phyloP scores from a whole-genome alignment of 2,113 vertebrate species.

The Cyprichromis sp. region DNA sequence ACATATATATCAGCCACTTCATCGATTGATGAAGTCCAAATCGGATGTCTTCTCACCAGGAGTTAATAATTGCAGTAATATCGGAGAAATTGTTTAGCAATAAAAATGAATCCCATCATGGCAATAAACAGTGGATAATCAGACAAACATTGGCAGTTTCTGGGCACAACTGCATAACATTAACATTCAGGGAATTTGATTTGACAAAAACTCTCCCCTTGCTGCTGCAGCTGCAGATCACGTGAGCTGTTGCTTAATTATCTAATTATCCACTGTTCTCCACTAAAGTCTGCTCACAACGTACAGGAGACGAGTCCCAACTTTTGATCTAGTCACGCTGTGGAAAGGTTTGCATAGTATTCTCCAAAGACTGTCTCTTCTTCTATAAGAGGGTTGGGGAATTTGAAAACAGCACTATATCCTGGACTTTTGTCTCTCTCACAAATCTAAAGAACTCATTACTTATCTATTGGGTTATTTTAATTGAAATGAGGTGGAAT shows the following conservation, averaged over 20 bases:
- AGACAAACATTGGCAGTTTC: neutral
- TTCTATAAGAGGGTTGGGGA: neutral
- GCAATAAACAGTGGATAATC: neutral
- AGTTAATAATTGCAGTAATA: neutral
- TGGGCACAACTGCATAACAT: neutral
- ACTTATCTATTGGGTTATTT: conserved; percentile 29
- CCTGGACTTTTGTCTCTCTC: neutral
- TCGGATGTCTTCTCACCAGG: neutral
- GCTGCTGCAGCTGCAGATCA: conserved; percentile 23
- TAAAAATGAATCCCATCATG: neutral
- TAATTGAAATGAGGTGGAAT: neutral
- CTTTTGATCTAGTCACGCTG: neutral
- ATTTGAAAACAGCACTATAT: neutral
- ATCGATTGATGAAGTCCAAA: neutral
- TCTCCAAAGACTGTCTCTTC: neutral
- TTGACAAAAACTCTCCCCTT: neutral
- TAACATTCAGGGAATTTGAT: neutral
- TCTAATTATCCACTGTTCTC: conserved; percentile 33
- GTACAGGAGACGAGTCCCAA: neutral
- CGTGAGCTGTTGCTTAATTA: neutral
- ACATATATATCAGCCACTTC: neutral
- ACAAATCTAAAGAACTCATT: conserved; percentile 32
- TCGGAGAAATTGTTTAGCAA: neutral
- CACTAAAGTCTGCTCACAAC: neutral
- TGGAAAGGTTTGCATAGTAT: neutral